phyloP scores from a whole-genome alignment of 2,888 invertebrate species.

The Lepidonotus clava region DNA sequence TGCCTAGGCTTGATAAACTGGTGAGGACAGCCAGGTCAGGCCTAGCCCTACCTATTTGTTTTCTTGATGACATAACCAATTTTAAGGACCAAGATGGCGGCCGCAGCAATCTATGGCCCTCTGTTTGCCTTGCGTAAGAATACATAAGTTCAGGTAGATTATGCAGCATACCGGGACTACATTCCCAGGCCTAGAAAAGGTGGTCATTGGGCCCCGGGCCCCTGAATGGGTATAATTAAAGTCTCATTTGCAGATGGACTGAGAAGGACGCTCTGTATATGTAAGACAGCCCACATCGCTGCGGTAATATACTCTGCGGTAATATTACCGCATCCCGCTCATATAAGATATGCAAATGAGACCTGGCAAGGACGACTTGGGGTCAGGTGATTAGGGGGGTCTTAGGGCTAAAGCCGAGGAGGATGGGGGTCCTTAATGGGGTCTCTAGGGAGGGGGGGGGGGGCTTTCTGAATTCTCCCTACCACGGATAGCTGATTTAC shows the following conservation, averaged over 20 bases:
- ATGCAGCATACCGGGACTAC: background rate
- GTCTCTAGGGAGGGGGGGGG: background rate
- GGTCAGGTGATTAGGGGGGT: background rate
- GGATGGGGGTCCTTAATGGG: background rate
- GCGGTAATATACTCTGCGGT: background rate
- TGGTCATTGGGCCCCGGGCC: background rate
- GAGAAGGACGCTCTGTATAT: no score
- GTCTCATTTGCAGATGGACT: background rate
- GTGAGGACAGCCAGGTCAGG: no score
- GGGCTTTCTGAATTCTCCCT: background rate
- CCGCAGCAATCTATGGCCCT: no score
- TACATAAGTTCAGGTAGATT: background rate
- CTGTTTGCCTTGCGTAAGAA: background rate
- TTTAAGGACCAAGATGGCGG: no score
- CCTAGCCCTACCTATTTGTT: no score
- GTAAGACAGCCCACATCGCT: background rate
- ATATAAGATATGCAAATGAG: conserved; percentile 12
- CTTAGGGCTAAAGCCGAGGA: background rate
- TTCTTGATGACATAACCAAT: no score
- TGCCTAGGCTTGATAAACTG: no score
- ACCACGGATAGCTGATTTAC: no score
- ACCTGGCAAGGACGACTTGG: no score
- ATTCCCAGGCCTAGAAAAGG: background rate
- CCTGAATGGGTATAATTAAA: background rate
- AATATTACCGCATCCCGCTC: background rate